Conservation (phyloP, 1,140 invertebrate species). For the Stratiolaelaps scimitus region DNA sequence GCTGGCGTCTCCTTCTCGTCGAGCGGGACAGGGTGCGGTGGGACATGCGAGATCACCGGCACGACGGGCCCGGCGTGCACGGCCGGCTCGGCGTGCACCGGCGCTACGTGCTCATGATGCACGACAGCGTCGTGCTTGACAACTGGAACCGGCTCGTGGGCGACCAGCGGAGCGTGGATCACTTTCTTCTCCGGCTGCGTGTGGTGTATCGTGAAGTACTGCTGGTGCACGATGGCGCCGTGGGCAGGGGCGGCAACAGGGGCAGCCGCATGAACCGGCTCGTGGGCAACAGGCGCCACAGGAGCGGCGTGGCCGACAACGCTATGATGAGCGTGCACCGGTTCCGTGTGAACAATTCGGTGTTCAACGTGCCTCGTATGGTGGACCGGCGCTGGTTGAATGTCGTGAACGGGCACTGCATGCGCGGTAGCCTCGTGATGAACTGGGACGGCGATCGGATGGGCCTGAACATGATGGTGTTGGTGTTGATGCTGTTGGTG, state of each 20-base stretch:
- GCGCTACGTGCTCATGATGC: too few species aligned
- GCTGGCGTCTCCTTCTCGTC: constrained; percentile 25
- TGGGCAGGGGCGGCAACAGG: not conserved
- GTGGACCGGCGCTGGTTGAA: not conserved
- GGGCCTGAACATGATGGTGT: not conserved
- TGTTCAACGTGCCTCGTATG: constrained; percentile 1
- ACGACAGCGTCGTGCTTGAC: too few species aligned
- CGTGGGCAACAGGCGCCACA: not conserved
- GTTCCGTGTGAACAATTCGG: constrained; percentile 5
- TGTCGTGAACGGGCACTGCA: not conserved
- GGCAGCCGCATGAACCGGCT: not conserved
- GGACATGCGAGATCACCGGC: not conserved
- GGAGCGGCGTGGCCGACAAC: constrained; percentile 1
- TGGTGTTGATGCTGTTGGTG: not conserved
- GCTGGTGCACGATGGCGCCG: constrained; percentile 18
- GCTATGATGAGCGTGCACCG: constrained; percentile 5
- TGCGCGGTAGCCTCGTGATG: not conserved
- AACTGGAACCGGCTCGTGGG: not conserved
- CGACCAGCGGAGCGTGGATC: not conserved
- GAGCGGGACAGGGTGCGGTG: not conserved
- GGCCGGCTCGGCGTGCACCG: not conserved
- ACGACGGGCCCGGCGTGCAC: not conserved
- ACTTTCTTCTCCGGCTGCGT: constrained; percentile 15
- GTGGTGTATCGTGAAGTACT: constrained; percentile 25
- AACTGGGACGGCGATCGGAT: not conserved